Percentiles rank a stretch among this genome's conserved stretches.
Evolutionary conservation across 2,113 vertebrate species (phyloP).

Genomic region (Prionailurus bengalensis): DNA sequence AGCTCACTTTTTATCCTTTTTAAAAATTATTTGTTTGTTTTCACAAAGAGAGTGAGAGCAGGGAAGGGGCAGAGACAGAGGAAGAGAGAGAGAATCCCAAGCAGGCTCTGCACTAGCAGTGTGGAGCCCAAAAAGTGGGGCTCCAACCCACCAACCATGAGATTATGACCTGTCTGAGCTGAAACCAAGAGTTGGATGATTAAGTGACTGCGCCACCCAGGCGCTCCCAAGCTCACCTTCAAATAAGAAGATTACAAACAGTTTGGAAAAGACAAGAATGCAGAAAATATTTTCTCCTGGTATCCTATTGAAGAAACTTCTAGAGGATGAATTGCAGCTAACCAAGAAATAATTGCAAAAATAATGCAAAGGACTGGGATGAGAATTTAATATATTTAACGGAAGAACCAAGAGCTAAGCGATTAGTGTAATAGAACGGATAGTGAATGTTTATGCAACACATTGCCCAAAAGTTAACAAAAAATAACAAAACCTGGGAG

Average conservation of each 20-base stretch:
- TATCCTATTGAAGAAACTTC: neutral
- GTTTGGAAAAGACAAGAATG: neutral
- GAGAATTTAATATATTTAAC: neutral
- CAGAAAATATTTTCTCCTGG: neutral
- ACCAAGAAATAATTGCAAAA: constrained; percentile 16
- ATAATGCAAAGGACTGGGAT: neutral
- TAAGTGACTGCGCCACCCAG: too few relatives aligned
- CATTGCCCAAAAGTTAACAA: neutral
- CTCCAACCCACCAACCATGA: too few relatives aligned
- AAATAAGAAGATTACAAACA: neutral
- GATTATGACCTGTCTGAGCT: too few relatives aligned
- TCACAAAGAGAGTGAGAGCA: too few relatives aligned
- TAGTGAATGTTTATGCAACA: neutral
- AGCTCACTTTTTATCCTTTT: neutral
- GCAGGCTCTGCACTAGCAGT: too few relatives aligned
- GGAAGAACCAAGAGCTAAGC: neutral
- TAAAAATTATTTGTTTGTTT: too few relatives aligned
- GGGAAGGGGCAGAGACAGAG: too few relatives aligned
- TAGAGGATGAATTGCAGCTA: neutral
- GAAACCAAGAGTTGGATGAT: too few relatives aligned
- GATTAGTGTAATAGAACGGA: neutral
- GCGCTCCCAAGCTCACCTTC: neutral
- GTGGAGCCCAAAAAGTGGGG: too few relatives aligned
- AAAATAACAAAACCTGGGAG: neutral
- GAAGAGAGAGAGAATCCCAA: too few relatives aligned